phyloP scores from a whole-genome alignment of 2,888 invertebrate species.

The Nemotelus nigrinus region DNA sequence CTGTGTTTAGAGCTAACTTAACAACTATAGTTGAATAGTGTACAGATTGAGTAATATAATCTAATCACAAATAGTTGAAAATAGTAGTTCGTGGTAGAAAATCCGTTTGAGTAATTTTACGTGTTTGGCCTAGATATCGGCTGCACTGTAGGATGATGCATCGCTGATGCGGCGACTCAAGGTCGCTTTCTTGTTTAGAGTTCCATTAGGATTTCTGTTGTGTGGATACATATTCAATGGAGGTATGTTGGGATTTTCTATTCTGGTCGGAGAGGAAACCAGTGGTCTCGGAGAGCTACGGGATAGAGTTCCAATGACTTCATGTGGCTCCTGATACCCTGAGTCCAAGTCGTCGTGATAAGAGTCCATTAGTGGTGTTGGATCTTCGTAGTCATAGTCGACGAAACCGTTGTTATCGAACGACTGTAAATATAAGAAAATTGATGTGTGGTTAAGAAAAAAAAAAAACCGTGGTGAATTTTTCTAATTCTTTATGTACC shows the following conservation, averaged over 20 bases:
- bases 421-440: constrained; percentile 56
- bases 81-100: background rate
- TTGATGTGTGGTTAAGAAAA: too few species aligned
- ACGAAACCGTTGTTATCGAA: constrained; percentile 82
- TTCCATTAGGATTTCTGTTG: constrained; percentile 64
- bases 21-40: background rate
- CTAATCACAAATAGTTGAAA: constrained; percentile 10
- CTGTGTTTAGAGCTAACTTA: background rate
- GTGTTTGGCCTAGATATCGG: constrained; percentile 59
- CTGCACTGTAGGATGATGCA: constrained; percentile 60
- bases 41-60: constrained; percentile 2
- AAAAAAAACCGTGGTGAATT: too few species aligned
- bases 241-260: constrained; percentile 81
- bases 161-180: constrained; percentile 63
- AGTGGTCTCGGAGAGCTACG: constrained; percentile 69
- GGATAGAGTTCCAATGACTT: constrained; percentile 61
- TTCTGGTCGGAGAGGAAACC: constrained; percentile 82
- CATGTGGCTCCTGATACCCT: constrained; percentile 66
- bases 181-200: constrained; percentile 65
- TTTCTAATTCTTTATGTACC: too few species aligned
- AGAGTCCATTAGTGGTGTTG: constrained; percentile 78
- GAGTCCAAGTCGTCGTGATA: constrained; percentile 73
- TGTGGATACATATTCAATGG: constrained; percentile 76
- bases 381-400: constrained; percentile 84
- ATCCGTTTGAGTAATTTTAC: background rate